Evolutionary conservation across 2,888 invertebrate species (phyloP).

Genomic region (Masnerella sp.): DNA sequence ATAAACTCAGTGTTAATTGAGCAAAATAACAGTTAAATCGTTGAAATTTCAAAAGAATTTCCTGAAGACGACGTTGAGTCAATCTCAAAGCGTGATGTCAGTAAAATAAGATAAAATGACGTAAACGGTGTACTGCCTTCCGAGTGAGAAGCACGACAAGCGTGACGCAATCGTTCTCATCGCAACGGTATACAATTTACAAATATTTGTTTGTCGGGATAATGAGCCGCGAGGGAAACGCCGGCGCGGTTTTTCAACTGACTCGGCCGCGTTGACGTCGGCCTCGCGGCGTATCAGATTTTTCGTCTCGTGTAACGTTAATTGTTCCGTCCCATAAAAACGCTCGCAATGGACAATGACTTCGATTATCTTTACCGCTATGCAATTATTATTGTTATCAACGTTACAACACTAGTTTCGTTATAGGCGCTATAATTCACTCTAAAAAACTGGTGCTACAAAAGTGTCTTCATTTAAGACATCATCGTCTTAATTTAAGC

Average conservation of each 20-base stretch:
- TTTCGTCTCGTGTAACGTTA: slow-evolving; percentile 37
- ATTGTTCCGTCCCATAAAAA: slow-evolving; percentile 34
- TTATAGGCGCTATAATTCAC: slow-evolving; percentile 58
- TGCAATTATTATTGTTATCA: slow-evolving; percentile 53
- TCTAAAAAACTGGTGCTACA: too few species aligned
- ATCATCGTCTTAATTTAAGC: too few species aligned
- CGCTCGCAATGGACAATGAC: slow-evolving; percentile 52
- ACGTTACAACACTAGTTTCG: slow-evolving; percentile 53
- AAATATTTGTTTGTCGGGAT: not conserved
- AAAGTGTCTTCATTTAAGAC: too few species aligned
- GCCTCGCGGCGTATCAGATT: slow-evolving; percentile 21
- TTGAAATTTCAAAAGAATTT: too few species aligned
- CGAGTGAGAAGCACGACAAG: too few species aligned
- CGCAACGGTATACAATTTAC: slow-evolving; percentile 12
- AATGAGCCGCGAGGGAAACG: not conserved
- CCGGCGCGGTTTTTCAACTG: slow-evolving; percentile 16
- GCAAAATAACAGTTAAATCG: too few species aligned
- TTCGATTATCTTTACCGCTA: slow-evolving; percentile 56
- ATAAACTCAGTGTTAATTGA: too few species aligned
- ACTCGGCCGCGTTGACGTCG: slow-evolving; percentile 10
- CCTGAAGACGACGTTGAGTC: too few species aligned
- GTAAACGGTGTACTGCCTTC: too few species aligned
- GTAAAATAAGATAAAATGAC: too few species aligned
- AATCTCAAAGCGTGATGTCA: too few species aligned
- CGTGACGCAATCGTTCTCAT: too few species aligned